phyloP scores from a whole-genome alignment of 2,113 vertebrate genomes.

The Anolis carolinensis region DNA sequence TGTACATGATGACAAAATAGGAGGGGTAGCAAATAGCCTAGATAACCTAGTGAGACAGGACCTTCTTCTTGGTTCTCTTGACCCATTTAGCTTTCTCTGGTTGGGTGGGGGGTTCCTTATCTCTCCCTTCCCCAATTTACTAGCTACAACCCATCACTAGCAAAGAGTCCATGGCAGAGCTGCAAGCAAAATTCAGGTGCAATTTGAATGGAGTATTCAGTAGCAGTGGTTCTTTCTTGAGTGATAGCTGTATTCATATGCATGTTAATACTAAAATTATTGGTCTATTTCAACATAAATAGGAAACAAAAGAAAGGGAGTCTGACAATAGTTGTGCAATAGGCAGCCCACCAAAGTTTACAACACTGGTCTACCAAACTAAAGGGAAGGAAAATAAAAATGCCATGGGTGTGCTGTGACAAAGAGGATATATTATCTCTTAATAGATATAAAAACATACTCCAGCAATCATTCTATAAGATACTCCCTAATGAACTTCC shows the following conservation, averaged over 20 bases:
- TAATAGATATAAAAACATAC: background rate
- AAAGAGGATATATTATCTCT: background rate
- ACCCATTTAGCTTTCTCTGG: no score
- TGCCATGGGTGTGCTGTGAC: background rate
- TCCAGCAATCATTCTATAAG: fast-evolving
- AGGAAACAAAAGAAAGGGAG: background rate
- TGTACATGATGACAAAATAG: no score
- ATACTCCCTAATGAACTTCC: background rate
- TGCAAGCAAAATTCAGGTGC: background rate
- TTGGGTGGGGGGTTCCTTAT: background rate
- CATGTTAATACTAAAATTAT: background rate
- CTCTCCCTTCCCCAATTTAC: background rate
- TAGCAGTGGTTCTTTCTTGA: no score
- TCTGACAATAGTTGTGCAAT: background rate
- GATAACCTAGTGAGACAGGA: background rate
- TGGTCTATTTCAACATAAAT: no score
- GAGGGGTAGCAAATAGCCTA: no score
- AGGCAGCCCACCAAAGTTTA: background rate
- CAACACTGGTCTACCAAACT: background rate
- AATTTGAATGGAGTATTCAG: no score
- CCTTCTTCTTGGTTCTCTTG: background rate
- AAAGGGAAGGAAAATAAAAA: background rate
- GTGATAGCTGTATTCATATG: no score
- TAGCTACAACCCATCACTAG: background rate
- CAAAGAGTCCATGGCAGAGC: background rate